Conservation (phyloP, 2,888 invertebrate genomes). For the Stenoptilia bipunctidactyla region DNA sequence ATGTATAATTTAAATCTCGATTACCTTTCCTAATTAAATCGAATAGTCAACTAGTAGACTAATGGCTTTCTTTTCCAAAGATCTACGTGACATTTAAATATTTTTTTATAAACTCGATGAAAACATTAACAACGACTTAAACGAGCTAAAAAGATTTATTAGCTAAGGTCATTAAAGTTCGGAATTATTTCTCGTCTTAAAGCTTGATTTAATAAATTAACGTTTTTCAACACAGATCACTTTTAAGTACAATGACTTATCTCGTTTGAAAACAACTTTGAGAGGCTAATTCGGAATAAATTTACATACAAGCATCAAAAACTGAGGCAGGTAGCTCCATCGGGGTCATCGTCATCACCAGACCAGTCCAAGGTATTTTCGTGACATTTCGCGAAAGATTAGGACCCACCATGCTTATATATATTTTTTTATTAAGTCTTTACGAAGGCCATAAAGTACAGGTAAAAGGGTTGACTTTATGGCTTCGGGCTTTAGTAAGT, state of each 20-base stretch:
- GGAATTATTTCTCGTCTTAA: too few relatives aligned
- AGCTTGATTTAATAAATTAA: too few relatives aligned
- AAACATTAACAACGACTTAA: too few relatives aligned
- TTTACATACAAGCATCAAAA: conserved; percentile 50
- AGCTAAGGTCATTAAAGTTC: too few relatives aligned
- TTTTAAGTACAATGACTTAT: conserved; percentile 39
- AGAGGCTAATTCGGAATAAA: conserved; percentile 15
- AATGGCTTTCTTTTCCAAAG: too few relatives aligned
- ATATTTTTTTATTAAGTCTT: background rate
- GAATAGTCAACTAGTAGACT: too few relatives aligned
- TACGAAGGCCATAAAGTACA: background rate
- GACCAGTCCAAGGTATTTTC: conserved; percentile 48
- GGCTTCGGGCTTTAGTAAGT: background rate
- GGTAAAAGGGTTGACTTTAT: conserved; percentile 2
- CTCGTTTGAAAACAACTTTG: conserved; percentile 39
- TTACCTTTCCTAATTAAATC: too few relatives aligned
- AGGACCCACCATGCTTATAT: background rate
- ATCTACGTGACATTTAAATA: too few relatives aligned
- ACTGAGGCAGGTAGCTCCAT: conserved; percentile 46
- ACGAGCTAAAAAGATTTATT: too few relatives aligned
- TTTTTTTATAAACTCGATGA: too few relatives aligned
- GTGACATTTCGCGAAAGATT: conserved; percentile 47
- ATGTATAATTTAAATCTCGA: too few relatives aligned
- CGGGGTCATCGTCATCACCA: conserved; percentile 59
- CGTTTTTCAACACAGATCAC: too few relatives aligned